Conservation (phyloP, 2,888 invertebrate species). For the Sesia apiformis region DNA sequence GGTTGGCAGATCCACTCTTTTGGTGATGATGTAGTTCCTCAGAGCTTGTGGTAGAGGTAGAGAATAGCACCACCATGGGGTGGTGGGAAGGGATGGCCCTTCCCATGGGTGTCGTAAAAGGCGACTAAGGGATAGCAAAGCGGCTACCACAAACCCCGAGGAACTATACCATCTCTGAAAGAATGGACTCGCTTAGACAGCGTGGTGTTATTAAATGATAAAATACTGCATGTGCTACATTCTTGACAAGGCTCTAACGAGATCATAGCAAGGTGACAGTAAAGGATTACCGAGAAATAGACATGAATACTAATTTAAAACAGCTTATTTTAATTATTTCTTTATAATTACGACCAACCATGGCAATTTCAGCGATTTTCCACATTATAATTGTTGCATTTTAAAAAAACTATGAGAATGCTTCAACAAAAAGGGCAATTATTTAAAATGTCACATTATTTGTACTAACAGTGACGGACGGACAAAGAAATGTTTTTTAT, state of each 20-base stretch:
- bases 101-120: no score
- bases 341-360: constrained; percentile 14
- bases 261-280: neutral
- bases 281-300: neutral
- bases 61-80: no score
- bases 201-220: no score
- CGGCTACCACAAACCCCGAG: no score
- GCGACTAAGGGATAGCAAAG: no score
- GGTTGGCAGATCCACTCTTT: no score
- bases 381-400: constrained; percentile 19
- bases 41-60: no score
- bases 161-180: no score
- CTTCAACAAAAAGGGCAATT: constrained; percentile 24
- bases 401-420: constrained; percentile 22
- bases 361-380: constrained; percentile 20
- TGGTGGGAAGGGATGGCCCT: no score
- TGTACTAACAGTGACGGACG: constrained; percentile 13
- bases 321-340: neutral
- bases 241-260: neutral
- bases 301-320: neutral
- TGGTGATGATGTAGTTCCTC: no score
- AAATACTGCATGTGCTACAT: neutral
- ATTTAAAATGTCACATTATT: constrained; percentile 43
- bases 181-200: no score
- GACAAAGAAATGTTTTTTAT: constrained; percentile 8